Conservation (phyloP, 1,140 invertebrate species). For the Pseudomyrmex cubaensis region DNA sequence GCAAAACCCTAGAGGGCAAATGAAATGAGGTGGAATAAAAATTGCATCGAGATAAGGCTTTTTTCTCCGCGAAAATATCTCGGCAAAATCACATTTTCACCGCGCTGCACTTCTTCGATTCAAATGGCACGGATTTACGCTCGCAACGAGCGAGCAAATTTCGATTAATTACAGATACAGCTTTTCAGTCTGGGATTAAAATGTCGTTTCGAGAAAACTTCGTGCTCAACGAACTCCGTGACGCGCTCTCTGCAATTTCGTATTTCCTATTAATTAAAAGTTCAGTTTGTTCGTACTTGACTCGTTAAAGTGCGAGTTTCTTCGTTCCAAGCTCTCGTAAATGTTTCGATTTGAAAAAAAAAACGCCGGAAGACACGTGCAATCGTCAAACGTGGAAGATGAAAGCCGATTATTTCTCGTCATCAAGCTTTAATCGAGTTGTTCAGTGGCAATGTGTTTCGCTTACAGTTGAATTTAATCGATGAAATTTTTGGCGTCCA, state of each 20-base stretch:
- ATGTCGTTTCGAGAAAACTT: not conserved
- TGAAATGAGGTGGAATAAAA: slow-evolving; percentile 43
- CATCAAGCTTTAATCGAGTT: slow-evolving; percentile 33
- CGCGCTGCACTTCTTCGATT: not conserved
- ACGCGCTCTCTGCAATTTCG: slow-evolving; percentile 9
- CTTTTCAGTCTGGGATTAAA: slow-evolving; percentile 5
- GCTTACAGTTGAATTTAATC: slow-evolving; percentile 35
- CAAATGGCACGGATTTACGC: slow-evolving; percentile 29
- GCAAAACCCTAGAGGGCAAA: not conserved
- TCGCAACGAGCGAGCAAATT: not conserved
- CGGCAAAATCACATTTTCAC: slow-evolving; percentile 34
- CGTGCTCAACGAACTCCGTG: not conserved
- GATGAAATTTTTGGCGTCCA: slow-evolving; percentile 44
- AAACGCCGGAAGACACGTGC: not conserved
- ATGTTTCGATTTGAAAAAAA: slow-evolving; percentile 18
- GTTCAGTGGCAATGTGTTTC: slow-evolving; percentile 35
- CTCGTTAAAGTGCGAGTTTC: slow-evolving; percentile 26
- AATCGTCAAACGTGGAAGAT: not conserved
- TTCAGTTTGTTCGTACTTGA: not conserved
- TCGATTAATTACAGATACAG: not conserved
- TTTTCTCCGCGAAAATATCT: slow-evolving; percentile 15
- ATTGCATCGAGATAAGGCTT: slow-evolving; percentile 22
- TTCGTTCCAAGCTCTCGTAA: not conserved
- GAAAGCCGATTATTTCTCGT: slow-evolving; percentile 43
- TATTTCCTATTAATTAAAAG: not conserved